Evolutionary conservation across 2,797 vertebrate genomes (phyloP), one percentile per base, ranked within the genome.

Genomic region (Podargus strigoides): DNA sequence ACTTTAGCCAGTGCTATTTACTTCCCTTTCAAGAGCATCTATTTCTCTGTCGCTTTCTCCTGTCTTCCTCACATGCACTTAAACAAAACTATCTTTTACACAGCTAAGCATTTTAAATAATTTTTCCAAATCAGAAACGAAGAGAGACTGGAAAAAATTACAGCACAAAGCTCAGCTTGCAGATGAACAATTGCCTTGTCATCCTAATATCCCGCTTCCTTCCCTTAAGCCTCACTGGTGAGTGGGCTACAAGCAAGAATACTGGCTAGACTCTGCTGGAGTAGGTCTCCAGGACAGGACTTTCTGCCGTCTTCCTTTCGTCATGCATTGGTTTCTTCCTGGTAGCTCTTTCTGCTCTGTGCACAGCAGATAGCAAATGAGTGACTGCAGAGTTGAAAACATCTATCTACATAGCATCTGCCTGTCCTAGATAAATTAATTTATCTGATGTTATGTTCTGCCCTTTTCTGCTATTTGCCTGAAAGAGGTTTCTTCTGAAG

Each of bases 1-100:
- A 95, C 91, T 97, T 92, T 22, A 96, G 96, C 95, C 94, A 95
- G 87, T 87, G 78, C 96, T 94, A 84, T 97, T 97, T 97, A 63
- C 95, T 97, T 94, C 36, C 0, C 93, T 97, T 97, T 97, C 93
- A 96, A 95, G 96, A 97, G 93, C 95, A 97, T 86, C 87, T 89
- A 86, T 95, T 97, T 94, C 95, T 77, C 67, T 88, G 81, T 82
- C 87, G 49, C 75, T 93, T 81, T 92, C 70, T 77, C 89, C 72
- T 72, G 72, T 64, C 63, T 64, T 88, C 58, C 62, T 95, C 94
- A 91, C 18, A 60, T 52, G 87, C 92, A 78, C 89, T 94, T 94
- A 93, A 94, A 96, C 82, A 90, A 92, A 94, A 95, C 28, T 94
- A 81, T 93, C 87, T 83, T 97, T 97, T 97, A 80, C 94, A 36